These are phyloP conservation scores for Rhegmatorhina hoffmannsi DNA, from an alignment of 2,113 vertebrate species.

Conservation along the genomic window DNA sequence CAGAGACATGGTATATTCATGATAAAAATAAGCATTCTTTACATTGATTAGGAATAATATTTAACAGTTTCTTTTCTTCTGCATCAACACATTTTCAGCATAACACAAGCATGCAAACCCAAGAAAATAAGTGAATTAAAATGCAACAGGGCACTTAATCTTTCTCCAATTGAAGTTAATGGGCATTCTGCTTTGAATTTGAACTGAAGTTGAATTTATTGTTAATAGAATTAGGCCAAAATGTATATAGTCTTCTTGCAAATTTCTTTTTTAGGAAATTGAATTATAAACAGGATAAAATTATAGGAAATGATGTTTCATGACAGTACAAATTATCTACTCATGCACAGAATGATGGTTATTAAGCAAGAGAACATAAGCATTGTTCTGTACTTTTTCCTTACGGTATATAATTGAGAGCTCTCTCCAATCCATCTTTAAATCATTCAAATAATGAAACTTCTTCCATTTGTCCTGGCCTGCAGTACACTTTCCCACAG, in stretches of 20 bases:
- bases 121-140: slow-evolving; percentile 33
- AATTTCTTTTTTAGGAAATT: slow-evolving; percentile 23
- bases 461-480: neutral
- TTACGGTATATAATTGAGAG: neutral
- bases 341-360: neutral
- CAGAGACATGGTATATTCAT: neutral
- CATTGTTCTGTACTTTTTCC: neutral
- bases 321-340: neutral
- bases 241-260: neutral
- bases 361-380: neutral
- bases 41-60: neutral
- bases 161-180: slow-evolving; percentile 11
- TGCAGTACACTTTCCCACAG: neutral
- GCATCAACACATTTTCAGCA: neutral
- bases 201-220: slow-evolving; percentile 25
- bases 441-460: neutral
- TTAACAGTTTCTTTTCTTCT: neutral
- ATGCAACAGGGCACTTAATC: neutral
- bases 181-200: slow-evolving; percentile 22
- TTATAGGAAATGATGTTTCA: slow-evolving; percentile 16
- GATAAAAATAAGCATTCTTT: neutral
- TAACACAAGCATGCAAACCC: neutral
- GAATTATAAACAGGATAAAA: slow-evolving; percentile 48
- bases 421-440: neutral
- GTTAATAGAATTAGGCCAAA: slow-evolving; percentile 34